Evolutionary conservation across 2,113 vertebrate species (phyloP).

Genomic region (Edolisoma coerulescens): DNA sequence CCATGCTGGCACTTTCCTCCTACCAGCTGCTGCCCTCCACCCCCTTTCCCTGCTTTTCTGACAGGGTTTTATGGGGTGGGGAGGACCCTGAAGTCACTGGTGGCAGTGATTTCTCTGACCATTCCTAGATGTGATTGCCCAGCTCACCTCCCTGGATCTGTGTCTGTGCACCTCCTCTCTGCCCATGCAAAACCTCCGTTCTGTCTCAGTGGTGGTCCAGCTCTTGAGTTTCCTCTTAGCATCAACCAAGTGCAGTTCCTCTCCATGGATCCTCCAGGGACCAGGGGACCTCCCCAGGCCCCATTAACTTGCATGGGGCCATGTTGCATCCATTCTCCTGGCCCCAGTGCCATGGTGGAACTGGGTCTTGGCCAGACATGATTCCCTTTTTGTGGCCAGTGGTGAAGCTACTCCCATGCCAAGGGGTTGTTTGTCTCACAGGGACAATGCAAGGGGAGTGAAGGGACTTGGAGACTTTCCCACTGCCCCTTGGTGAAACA

Average conservation of each 20-base stretch:
- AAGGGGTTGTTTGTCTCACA: background rate
- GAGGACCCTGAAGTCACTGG: background rate
- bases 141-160: rapidly evolving
- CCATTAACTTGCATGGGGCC: background rate
- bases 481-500: background rate
- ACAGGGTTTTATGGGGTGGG: background rate
- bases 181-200: background rate
- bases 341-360: rapidly evolving
- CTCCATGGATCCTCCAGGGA: background rate
- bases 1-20: background rate
- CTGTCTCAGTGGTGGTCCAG: background rate
- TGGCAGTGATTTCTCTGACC: background rate
- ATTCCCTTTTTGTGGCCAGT: rapidly evolving
- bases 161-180: background rate
- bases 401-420: background rate
- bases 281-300: background rate
- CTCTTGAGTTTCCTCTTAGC: background rate
- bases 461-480: background rate
- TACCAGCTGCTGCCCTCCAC: background rate
- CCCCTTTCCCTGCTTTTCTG: background rate
- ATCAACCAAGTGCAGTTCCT: background rate
- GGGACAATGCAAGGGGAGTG: background rate
- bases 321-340: background rate
- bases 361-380: background rate
- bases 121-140: background rate